Percentiles rank a stretch among this genome's conserved stretches.
phyloP scores from a whole-genome alignment of 2,888 invertebrate genomes.

The Allolobophora icterica region DNA sequence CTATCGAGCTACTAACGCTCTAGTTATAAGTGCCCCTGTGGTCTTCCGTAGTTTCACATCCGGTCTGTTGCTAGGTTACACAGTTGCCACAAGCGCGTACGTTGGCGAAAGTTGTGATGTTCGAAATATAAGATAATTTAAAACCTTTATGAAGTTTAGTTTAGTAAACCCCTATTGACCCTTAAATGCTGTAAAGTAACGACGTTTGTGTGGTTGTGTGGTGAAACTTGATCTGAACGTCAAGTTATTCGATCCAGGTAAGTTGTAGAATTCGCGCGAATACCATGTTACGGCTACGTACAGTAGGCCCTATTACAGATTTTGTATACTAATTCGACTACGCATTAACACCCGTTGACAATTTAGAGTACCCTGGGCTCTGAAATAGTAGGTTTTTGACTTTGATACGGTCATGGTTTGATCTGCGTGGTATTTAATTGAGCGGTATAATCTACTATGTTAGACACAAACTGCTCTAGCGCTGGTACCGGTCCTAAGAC shows the following conservation, averaged over 20 bases:
- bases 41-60: slow-evolving; percentile 8
- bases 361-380: neutral
- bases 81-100: neutral
- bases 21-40: neutral
- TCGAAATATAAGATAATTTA: neutral
- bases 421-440: neutral
- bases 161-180: neutral
- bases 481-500: neutral
- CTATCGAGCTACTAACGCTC: neutral
- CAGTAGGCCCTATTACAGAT: neutral
- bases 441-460: neutral
- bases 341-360: neutral
- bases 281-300: neutral
- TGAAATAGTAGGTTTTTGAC: neutral
- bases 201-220: neutral
- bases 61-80: neutral
- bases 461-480: neutral
- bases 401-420: neutral
- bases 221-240: neutral
- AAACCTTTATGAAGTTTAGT: neutral
- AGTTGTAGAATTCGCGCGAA: neutral
- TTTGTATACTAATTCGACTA: neutral
- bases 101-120: slow-evolving; percentile 10
- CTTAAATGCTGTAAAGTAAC: neutral
- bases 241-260: neutral